These are phyloP conservation scores for Mimas tiliae DNA, from an alignment of 2,888 invertebrate genomes.

Conservation along the genomic window DNA sequence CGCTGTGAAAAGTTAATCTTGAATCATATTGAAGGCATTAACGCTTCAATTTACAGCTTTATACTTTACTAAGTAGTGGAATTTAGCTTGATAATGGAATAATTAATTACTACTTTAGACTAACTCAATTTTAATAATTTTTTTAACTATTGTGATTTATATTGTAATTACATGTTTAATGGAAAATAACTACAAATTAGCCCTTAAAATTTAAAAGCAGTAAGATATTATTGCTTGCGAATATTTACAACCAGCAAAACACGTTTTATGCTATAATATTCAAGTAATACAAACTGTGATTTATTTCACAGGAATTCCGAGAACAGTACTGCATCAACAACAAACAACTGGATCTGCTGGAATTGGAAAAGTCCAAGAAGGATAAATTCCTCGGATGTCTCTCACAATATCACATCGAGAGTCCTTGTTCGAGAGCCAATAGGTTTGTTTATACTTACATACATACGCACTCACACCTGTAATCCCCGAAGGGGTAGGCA, in stretches of 20 bases:
- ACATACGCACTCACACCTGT: too few relatives aligned
- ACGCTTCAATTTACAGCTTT: not conserved
- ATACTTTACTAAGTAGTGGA: not conserved
- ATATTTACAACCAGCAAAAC: too few relatives aligned
- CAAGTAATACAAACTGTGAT: too few relatives aligned
- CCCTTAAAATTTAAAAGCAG: too few relatives aligned
- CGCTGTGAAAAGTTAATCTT: conserved; percentile 23
- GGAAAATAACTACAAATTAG: not conserved
- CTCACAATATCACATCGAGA: conserved; percentile 88
- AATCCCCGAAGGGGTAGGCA: too few relatives aligned
- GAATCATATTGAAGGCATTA: not conserved
- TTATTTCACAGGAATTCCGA: conserved; percentile 88
- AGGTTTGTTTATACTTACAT: conserved; percentile 62
- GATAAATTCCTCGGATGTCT: conserved; percentile 94
- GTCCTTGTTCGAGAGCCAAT: conserved; percentile 88
- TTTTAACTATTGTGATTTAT: too few relatives aligned
- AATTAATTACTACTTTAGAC: too few relatives aligned
- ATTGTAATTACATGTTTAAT: not conserved
- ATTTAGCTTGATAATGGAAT: too few relatives aligned
- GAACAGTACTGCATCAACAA: conserved; percentile 98
- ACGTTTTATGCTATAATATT: too few relatives aligned
- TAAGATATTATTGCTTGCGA: too few relatives aligned
- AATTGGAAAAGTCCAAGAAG: conserved; percentile 85
- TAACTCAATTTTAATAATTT: too few relatives aligned
- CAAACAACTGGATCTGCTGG: conserved; percentile 93